phyloP scores from a whole-genome alignment of 2,888 invertebrate genomes.

The Sarcophaga variegata region DNA sequence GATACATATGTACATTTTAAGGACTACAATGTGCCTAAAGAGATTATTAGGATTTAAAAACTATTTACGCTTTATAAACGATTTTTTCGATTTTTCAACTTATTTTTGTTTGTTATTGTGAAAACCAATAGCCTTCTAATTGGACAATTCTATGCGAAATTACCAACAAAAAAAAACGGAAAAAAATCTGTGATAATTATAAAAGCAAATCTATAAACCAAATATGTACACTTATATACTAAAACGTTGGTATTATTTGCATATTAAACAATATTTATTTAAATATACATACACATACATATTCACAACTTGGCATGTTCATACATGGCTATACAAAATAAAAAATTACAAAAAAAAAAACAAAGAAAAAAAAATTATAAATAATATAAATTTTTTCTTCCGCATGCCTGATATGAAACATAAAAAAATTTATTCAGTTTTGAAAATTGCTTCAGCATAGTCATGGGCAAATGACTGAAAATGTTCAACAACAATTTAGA shows the following conservation, averaged over 20 bases:
- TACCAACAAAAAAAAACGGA: too few relatives aligned
- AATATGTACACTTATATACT: background rate
- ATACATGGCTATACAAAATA: constrained; percentile 20
- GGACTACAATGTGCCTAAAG: too few relatives aligned
- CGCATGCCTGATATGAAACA: constrained; percentile 24
- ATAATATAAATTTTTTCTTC: constrained; percentile 13
- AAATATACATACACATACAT: background rate
- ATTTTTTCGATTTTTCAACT: too few relatives aligned
- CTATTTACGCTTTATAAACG: too few relatives aligned
- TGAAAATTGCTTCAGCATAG: background rate
- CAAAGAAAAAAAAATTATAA: constrained; percentile 16
- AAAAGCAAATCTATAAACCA: constrained; percentile 7
- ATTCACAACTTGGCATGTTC: constrained; percentile 18
- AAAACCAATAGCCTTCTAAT: too few relatives aligned
- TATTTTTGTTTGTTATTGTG: too few relatives aligned
- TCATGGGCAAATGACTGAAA: too few relatives aligned
- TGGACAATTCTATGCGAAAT: too few relatives aligned
- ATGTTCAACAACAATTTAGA: too few relatives aligned
- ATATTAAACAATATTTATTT: constrained; percentile 9
- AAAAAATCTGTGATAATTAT: background rate
- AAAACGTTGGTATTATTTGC: background rate
- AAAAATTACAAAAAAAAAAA: background rate
- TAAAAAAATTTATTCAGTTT: constrained; percentile 12
- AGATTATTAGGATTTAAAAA: too few relatives aligned
- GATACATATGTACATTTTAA: too few relatives aligned